Conservation (phyloP, 1,140 invertebrate genomes). For the Thaumatotibia leucotreta region DNA sequence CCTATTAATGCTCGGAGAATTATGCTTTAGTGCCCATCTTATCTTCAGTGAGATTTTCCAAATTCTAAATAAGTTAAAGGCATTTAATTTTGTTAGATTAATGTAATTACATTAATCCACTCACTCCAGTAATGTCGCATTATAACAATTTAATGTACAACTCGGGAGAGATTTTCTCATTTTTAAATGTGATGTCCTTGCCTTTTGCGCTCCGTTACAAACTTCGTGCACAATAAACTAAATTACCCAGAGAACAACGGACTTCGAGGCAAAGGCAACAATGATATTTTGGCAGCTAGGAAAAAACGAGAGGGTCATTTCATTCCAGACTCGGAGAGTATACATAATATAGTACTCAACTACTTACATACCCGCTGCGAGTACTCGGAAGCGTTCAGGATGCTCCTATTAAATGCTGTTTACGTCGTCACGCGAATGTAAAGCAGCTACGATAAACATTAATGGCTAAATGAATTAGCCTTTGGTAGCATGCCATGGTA, state of each 20-base stretch:
- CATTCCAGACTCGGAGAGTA: slow-evolving; percentile 47
- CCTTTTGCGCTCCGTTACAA: slow-evolving; percentile 33
- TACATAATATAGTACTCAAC: too few species aligned
- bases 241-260: slow-evolving; percentile 57
- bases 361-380: slow-evolving; percentile 35
- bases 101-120: neutral
- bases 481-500: neutral
- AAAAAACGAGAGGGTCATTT: slow-evolving; percentile 64
- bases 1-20: neutral
- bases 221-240: slow-evolving; percentile 51
- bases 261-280: slow-evolving; percentile 35
- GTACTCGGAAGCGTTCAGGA: slow-evolving; percentile 40
- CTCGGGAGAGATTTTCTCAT: slow-evolving; percentile 36
- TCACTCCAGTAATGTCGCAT: neutral
- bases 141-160: slow-evolving; percentile 19
- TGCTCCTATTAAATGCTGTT: slow-evolving; percentile 50
- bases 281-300: slow-evolving; percentile 57
- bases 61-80: neutral
- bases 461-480: neutral
- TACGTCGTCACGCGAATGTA: slow-evolving; percentile 42
- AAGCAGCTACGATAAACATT: slow-evolving; percentile 14
- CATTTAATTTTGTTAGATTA: neutral
- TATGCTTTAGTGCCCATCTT: neutral
- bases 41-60: neutral
- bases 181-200: slow-evolving; percentile 36